Evolutionary conservation across 2,113 vertebrate species (phyloP).

Genomic region (Eonycteris spelaea): DNA sequence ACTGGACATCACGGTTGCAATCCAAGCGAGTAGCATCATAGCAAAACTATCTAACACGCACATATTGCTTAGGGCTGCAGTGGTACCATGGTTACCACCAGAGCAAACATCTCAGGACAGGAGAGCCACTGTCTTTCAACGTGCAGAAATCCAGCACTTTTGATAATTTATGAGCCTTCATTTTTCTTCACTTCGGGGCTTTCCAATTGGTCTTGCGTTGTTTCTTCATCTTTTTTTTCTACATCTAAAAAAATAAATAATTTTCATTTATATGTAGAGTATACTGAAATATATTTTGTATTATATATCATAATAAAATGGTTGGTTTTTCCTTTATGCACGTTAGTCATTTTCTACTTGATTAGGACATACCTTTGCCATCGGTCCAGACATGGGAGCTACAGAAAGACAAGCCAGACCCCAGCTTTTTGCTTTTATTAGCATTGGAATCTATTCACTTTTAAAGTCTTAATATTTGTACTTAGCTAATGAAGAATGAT

Average conservation of each 20-base stretch:
- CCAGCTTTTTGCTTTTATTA: neutral
- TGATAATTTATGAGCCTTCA: constrained; percentile 48
- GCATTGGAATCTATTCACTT: neutral
- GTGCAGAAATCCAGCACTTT: constrained; percentile 50
- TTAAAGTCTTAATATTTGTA: neutral
- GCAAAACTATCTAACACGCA: constrained; percentile 61
- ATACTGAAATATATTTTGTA: neutral
- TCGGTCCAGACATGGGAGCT: neutral
- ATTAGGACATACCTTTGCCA: neutral
- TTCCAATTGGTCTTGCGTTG: constrained; percentile 32
- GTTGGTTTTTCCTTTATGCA: neutral
- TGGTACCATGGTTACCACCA: constrained; percentile 69
- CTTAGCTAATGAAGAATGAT: neutral
- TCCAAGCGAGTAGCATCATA: constrained; percentile 47
- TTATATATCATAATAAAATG: neutral
- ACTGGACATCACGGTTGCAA: constrained; percentile 48
- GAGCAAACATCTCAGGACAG: constrained; percentile 55
- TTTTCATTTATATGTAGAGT: neutral
- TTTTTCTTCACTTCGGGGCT: constrained; percentile 49
- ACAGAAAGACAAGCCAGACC: neutral
- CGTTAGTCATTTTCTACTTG: neutral
- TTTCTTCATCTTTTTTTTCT: constrained; percentile 60
- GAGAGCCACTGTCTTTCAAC: constrained; percentile 40
- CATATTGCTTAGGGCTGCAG: constrained; percentile 66
- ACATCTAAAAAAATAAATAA: constrained; percentile 48